A percentile compares a stretch with the other conserved stretches of the same genome.
phyloP scores from a whole-genome alignment of 92 coral and sea anemone genomes.

The Ricordea florida region DNA sequence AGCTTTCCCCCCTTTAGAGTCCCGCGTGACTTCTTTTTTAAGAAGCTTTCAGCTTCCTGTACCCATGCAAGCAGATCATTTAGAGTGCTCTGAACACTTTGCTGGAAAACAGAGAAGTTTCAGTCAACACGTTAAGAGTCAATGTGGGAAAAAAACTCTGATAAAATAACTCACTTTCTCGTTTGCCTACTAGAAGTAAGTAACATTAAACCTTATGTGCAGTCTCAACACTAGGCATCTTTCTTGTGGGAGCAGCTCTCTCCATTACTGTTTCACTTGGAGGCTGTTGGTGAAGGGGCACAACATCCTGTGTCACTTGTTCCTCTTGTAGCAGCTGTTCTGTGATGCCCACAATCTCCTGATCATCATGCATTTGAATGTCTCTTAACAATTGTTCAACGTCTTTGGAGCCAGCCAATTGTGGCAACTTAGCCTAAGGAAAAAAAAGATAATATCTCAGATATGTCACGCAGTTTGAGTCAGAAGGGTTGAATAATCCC shows the following conservation, averaged over 20 bases:
- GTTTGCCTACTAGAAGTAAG: no score
- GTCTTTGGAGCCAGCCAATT: conserved; percentile 73
- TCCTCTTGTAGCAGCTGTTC: conserved; percentile 74
- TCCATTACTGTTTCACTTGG: conserved; percentile 22
- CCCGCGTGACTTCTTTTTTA: conserved; percentile 73
- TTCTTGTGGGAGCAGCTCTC: no score
- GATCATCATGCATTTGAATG: conserved; percentile 87
- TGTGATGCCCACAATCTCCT: conserved; percentile 85
- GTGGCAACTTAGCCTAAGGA: conserved; percentile 78
- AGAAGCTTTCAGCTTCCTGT: conserved; percentile 56
- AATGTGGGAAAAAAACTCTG: no score
- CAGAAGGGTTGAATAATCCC: no score
- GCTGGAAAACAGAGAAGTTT: conserved; percentile 50
- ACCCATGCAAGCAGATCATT: conserved; percentile 85
- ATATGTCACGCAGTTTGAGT: no score
- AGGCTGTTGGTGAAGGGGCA: conserved; percentile 10
- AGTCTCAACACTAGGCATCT: no score
- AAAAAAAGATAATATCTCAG: background rate
- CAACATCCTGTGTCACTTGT: conserved; percentile 28
- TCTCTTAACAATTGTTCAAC: conserved; percentile 85
- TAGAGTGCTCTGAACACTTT: conserved; percentile 78
- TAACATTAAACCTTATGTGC: no score
- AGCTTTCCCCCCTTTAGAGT: conserved; percentile 83
- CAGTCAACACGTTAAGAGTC: no score
- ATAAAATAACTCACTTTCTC: no score